Conservation (phyloP, 1,140 invertebrate genomes). For the Aporrectodea caliginosa region DNA sequence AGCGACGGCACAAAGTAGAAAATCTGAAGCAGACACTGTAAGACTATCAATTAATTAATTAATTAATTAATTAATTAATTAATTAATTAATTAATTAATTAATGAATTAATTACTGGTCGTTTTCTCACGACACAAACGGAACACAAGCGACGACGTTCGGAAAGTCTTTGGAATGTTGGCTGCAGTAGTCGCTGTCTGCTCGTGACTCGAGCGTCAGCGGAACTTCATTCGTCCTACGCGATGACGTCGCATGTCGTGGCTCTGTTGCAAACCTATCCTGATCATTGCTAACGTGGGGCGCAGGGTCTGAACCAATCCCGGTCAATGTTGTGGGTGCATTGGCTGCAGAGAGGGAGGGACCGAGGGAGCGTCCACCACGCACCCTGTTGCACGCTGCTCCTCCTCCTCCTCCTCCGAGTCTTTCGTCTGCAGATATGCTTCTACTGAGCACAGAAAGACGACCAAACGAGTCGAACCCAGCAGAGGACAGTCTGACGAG, state of each 20-base stretch:
- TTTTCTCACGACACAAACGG: not conserved
- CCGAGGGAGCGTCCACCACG: not conserved
- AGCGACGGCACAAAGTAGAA: too few species aligned
- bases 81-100: too few species aligned
- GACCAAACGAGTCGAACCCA: not conserved
- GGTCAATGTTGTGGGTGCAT: too few species aligned
- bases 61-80: too few species aligned
- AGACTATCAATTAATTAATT: too few species aligned
- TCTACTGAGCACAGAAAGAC: not conserved
- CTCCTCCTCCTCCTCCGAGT: not conserved
- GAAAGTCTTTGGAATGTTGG: conserved; percentile 26
- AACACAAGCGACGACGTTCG: not conserved
- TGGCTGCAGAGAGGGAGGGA: too few species aligned
- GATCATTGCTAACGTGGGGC: not conserved
- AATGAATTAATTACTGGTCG: too few species aligned
- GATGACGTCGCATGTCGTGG: not conserved
- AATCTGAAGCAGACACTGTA: too few species aligned
- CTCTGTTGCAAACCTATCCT: conserved; percentile 18
- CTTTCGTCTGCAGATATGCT: conserved; percentile 12
- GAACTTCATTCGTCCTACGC: not conserved
- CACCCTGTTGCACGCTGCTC: not conserved
- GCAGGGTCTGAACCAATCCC: not conserved
- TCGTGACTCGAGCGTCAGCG: not conserved
- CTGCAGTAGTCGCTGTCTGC: conserved; percentile 24
- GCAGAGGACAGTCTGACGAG: not conserved